Percentiles rank a stretch among this genome's conserved stretches.
phyloP scores from a whole-genome alignment of 2,113 vertebrate species.

The Neomonachus schauinslandi region DNA sequence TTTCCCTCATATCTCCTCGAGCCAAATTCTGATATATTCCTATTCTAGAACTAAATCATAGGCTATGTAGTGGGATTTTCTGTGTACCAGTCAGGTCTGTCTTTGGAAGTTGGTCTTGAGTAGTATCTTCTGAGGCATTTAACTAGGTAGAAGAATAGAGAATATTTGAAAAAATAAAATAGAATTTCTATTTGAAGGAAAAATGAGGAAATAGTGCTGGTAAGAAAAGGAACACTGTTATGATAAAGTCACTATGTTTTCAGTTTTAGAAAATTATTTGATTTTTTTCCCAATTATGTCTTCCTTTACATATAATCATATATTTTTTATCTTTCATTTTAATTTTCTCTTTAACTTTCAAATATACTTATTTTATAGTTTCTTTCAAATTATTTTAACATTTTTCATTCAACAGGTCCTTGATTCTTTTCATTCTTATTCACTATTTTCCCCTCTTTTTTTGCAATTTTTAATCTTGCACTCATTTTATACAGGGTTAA shows the following conservation, averaged over 20 bases:
- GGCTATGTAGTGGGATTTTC: background rate
- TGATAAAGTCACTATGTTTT: background rate
- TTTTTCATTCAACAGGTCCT: background rate
- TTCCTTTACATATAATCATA: background rate
- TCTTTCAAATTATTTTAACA: background rate
- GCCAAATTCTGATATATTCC: background rate
- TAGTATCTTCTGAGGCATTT: background rate
- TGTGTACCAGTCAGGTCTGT: background rate
- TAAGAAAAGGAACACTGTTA: background rate
- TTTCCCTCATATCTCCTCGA: background rate
- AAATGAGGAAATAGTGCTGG: background rate
- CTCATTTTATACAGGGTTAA: background rate
- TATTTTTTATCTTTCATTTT: background rate
- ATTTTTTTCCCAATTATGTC: background rate
- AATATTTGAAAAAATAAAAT: conserved; percentile 4
- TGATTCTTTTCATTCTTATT: background rate
- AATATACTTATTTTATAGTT: background rate
- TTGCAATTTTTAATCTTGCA: background rate
- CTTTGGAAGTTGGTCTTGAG: background rate
- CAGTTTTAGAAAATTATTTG: background rate
- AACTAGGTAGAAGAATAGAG: background rate
- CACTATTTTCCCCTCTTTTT: background rate
- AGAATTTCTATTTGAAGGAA: background rate
- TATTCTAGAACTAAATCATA: background rate
- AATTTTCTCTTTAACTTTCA: background rate